Percentiles rank a stretch among this genome's conserved stretches.
phyloP scores from a whole-genome alignment of 2,888 invertebrate genomes.

The Miltochrista miniata region DNA sequence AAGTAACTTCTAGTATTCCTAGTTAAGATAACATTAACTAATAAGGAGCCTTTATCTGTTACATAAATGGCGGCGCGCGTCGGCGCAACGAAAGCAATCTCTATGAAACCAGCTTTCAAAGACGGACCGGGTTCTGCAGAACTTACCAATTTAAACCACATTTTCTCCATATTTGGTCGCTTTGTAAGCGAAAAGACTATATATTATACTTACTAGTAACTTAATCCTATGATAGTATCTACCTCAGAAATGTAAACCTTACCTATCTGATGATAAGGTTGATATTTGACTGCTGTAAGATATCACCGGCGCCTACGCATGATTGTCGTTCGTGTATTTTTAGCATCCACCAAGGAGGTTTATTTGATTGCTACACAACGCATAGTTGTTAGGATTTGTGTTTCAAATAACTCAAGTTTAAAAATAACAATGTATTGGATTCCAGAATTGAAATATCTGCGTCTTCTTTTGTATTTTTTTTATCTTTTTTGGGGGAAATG shows the following conservation, averaged over 20 bases:
- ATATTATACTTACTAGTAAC: slow-evolving; percentile 37
- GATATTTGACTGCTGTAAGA: slow-evolving; percentile 8
- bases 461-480: slow-evolving; percentile 9
- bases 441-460: slow-evolving; percentile 19
- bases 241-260: slow-evolving; percentile 11
- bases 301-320: slow-evolving; percentile 36
- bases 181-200: slow-evolving; percentile 34
- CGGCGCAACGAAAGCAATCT: slow-evolving; percentile 17
- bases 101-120: slow-evolving; percentile 21
- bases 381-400: slow-evolving; percentile 39
- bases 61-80: slow-evolving; percentile 26
- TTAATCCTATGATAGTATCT: slow-evolving; percentile 27
- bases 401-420: slow-evolving; percentile 37
- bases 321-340: slow-evolving; percentile 39
- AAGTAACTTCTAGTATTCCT: too few relatives aligned
- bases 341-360: slow-evolving; percentile 39
- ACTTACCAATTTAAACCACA: slow-evolving; percentile 36
- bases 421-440: slow-evolving; percentile 36
- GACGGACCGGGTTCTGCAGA: slow-evolving; percentile 22
- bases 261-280: not conserved
- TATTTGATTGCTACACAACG: slow-evolving; percentile 38
- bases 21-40: slow-evolving; percentile 21
- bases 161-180: slow-evolving; percentile 43
- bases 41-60: slow-evolving; percentile 26
- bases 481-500: not conserved